phyloP scores from a whole-genome alignment of 2,113 vertebrate genomes.

The Pseudonaja textilis region DNA sequence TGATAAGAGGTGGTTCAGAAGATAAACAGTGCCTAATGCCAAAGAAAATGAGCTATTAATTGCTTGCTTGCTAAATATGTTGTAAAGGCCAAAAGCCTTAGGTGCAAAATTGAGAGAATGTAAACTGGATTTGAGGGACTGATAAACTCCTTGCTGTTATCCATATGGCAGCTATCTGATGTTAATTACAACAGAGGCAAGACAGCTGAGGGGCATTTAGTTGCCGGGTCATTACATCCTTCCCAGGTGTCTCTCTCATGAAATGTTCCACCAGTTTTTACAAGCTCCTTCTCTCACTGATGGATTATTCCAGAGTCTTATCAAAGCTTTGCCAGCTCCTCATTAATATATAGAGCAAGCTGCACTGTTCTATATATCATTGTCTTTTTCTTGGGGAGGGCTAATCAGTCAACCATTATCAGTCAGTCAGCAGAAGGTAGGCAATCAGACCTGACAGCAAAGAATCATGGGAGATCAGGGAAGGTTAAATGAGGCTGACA shows the following conservation, averaged over 20 bases:
- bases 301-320: slow-evolving; percentile 86
- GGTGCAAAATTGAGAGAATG: slow-evolving; percentile 55
- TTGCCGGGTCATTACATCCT: slow-evolving; percentile 73
- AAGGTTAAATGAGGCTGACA: slow-evolving; percentile 94
- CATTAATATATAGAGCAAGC: slow-evolving; percentile 90
- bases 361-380: slow-evolving; percentile 82
- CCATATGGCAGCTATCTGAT: slow-evolving; percentile 67
- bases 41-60: slow-evolving; percentile 80
- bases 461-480: slow-evolving; percentile 87
- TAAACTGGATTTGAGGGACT: slow-evolving; percentile 61
- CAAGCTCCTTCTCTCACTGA: slow-evolving; percentile 77
- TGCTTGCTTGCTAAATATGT: slow-evolving; percentile 71
- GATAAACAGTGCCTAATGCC: slow-evolving; percentile 74
- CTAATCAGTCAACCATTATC: slow-evolving; percentile 92
- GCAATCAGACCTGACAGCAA: slow-evolving; percentile 86
- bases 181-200: slow-evolving; percentile 71
- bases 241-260: slow-evolving; percentile 76
- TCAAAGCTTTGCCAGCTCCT: slow-evolving; percentile 89
- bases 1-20: slow-evolving; percentile 72
- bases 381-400: slow-evolving; percentile 88
- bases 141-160: slow-evolving; percentile 64
- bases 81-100: slow-evolving; percentile 60
- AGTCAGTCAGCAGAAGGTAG: slow-evolving; percentile 89
- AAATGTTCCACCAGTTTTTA: slow-evolving; percentile 72
- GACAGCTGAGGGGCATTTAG: slow-evolving; percentile 73